Conservation (phyloP, 2,797 vertebrate genomes). For the Glossophaga mutica region DNA sequence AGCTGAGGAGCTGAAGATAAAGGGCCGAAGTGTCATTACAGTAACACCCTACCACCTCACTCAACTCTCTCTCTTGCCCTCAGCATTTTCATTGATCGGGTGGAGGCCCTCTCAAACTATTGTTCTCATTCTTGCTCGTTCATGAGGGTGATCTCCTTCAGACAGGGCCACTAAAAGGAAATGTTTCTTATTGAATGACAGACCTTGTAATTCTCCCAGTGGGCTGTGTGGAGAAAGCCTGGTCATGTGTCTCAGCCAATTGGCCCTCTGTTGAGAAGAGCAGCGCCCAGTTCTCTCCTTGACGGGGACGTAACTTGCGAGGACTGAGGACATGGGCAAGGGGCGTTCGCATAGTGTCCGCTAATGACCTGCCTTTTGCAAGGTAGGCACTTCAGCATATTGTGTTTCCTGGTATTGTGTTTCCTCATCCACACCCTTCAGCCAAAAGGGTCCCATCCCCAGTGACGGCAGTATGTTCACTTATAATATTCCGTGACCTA, state of each 20-base stretch:
- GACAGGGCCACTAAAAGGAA: slow-evolving; percentile 58
- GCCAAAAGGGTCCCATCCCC: slow-evolving; percentile 33
- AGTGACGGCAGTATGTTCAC: slow-evolving; percentile 69
- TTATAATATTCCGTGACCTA: slow-evolving; percentile 76
- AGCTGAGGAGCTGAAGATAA: neutral
- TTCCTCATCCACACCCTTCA: slow-evolving; percentile 70
- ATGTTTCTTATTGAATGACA: slow-evolving; percentile 61
- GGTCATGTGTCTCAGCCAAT: slow-evolving; percentile 52
- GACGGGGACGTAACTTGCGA: slow-evolving; percentile 16
- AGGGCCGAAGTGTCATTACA: neutral
- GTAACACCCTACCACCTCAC: neutral
- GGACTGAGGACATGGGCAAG: neutral
- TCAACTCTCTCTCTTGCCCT: neutral
- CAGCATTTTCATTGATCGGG: slow-evolving; percentile 29
- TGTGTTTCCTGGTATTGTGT: slow-evolving; percentile 56
- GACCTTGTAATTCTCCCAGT: slow-evolving; percentile 68
- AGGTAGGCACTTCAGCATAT: slow-evolving; percentile 12
- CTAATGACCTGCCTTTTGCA: slow-evolving; percentile 69
- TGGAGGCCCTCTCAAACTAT: slow-evolving; percentile 28
- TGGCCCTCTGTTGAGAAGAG: slow-evolving; percentile 28
- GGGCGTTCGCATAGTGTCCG: neutral
- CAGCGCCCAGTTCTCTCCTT: neutral
- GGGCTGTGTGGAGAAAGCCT: slow-evolving; percentile 64
- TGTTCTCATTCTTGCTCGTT: slow-evolving; percentile 62
- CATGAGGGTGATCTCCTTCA: slow-evolving; percentile 64